Evolutionary conservation across 2,113 vertebrate species (phyloP).

Genomic region (Malurus melanocephalus): DNA sequence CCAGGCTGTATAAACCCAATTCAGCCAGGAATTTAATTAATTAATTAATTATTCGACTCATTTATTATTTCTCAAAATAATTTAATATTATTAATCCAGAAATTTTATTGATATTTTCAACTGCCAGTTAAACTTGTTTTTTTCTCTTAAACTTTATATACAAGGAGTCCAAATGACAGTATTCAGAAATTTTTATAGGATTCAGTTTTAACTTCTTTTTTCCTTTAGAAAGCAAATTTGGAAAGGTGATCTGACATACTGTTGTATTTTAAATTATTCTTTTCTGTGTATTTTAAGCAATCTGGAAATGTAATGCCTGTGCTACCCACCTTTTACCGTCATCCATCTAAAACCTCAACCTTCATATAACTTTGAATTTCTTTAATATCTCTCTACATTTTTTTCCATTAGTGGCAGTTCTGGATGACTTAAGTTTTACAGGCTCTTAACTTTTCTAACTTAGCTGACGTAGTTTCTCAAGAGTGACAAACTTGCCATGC

Average conservation of each 20-base stretch:
- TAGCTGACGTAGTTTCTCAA: conserved; percentile 52
- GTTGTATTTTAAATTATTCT: background rate
- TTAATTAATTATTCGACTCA: too few relatives aligned
- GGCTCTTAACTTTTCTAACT: conserved; percentile 62
- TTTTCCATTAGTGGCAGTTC: conserved; percentile 58
- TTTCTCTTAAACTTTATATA: background rate
- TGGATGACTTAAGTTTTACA: conserved; percentile 61
- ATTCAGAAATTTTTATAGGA: background rate
- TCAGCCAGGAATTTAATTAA: background rate
- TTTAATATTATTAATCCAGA: background rate
- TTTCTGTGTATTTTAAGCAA: background rate
- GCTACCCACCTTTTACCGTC: conserved; percentile 20
- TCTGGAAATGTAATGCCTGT: background rate
- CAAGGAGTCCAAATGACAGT: background rate
- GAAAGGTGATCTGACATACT: background rate
- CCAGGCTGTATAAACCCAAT: background rate
- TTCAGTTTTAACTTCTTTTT: background rate
- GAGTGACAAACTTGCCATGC: conserved; percentile 44
- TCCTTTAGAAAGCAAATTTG: background rate
- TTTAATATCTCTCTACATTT: conserved; percentile 31
- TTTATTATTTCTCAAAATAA: background rate
- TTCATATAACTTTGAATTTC: conserved; percentile 57
- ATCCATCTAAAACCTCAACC: conserved; percentile 2
- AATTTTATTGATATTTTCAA: background rate
- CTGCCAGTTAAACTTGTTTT: background rate